Evolutionary conservation across 2,113 vertebrate genomes (phyloP), one percentile per base, ranked within the genome.

Genomic region (Danionella cerebrum): DNA sequence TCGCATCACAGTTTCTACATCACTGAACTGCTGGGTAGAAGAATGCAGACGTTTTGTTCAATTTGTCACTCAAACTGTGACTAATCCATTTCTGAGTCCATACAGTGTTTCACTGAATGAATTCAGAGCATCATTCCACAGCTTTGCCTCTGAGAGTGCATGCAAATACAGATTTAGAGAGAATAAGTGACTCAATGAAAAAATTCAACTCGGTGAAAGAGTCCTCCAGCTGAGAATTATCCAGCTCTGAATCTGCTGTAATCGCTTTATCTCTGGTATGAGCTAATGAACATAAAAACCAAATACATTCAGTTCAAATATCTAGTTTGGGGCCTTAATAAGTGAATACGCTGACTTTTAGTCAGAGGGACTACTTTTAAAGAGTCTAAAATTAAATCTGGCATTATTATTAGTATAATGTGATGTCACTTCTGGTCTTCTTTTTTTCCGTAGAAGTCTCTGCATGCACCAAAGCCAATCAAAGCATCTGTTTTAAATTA

Each of bases 181-280:
- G 44, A 48, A 35, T 48, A 24, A 63, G 29, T 24, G 59, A 19
- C 42, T 63, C 59, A 63, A 47, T 63, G 59, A 63, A 63, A 25
- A 63, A 47, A 47, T 33, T 47, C 39, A 36, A 48, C 42, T 64
- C 22, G 31, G 58, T 62, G 44, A 64, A 64, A 48, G 42, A 62
- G 27, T 35, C 59, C 29, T 25, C n/a, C 59, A 58, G 45, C 24
- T 36, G 59, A 22, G 42, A 64, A 51, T 60, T 44, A 18, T 42
- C 25, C 38, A 45, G 24, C 5, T 12, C 5, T 21, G 59, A 48
- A 48, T 64, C 59, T 50, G 33, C 21, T 59, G 22, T 48, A 45
- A 67, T 67, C 39, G 25, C 11, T 33, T 35, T 24, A 24, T 58
- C 13, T 4, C 44, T 65, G 24, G 14, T 58, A 48, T n/a, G 29